phyloP scores from a whole-genome alignment of 2,888 invertebrate genomes.

The Chorisops tibialis region DNA sequence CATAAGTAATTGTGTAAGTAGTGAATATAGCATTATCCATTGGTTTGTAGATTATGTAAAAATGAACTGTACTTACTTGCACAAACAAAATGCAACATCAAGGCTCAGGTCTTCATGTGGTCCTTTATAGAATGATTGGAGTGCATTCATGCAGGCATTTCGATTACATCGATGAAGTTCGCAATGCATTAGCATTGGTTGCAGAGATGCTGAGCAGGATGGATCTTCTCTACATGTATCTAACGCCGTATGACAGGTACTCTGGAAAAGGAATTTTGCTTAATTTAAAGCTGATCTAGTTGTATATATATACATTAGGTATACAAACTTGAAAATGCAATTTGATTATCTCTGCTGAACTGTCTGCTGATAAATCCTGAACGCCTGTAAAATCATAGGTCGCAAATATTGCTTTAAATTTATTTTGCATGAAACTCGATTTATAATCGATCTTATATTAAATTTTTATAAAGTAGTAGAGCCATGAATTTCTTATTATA shows the following conservation, averaged over 20 bases:
- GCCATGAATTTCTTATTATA: no score
- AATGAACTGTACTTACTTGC: conserved; percentile 68
- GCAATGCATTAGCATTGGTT: conserved; percentile 82
- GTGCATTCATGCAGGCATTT: conserved; percentile 82
- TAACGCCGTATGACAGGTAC: conserved; percentile 83
- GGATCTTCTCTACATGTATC: conserved; percentile 78
- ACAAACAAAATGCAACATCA: conserved; percentile 88
- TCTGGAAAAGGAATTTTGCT: conserved; percentile 56
- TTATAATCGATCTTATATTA: no score
- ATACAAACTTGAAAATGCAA: conserved; percentile 52
- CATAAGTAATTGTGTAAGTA: not conserved
- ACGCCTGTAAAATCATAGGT: conserved; percentile 42
- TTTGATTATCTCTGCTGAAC: conserved; percentile 53
- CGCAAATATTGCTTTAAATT: no score
- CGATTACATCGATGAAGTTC: conserved; percentile 73
- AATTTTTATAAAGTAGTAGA: no score
- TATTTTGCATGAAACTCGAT: no score
- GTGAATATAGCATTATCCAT: not conserved
- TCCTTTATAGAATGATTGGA: conserved; percentile 81
- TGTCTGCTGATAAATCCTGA: conserved; percentile 51
- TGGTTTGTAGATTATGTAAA: not conserved
- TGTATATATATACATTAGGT: not conserved
- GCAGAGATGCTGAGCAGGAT: conserved; percentile 72
- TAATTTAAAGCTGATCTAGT: conserved; percentile 10
- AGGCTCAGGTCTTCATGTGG: conserved; percentile 78